These are phyloP conservation scores for Aelia acuminata DNA, from an alignment of 2,888 invertebrate species.

Conservation along the genomic window DNA sequence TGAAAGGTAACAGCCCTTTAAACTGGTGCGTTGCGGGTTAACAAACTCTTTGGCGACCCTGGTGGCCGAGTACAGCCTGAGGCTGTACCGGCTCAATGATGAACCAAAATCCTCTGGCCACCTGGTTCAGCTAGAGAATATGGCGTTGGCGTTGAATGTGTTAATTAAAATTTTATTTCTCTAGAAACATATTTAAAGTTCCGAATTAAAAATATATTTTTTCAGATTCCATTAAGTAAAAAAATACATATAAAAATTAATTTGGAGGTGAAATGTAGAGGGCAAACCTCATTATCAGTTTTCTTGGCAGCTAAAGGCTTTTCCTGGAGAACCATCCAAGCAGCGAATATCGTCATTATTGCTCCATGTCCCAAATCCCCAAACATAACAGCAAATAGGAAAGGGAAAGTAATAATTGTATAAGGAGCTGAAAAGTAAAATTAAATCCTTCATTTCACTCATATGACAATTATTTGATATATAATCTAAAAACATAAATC, in stretches of 20 bases:
- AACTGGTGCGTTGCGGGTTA: no score
- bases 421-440: slow-evolving; percentile 80
- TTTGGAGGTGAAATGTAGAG: background rate
- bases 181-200: no score
- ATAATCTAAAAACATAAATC: no score
- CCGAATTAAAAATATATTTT: no score
- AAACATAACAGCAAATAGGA: slow-evolving; percentile 98
- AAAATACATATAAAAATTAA: background rate
- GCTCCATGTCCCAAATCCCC: slow-evolving; percentile 97
- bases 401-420: slow-evolving; percentile 97
- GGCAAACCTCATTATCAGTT: slow-evolving; percentile 85
- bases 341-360: slow-evolving; percentile 91
- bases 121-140: no score
- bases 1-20: no score
- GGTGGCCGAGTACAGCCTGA: no score
- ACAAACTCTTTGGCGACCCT: no score
- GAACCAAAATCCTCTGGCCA: no score
- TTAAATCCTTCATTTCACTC: background rate
- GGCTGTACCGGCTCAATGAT: no score
- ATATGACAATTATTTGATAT: background rate
- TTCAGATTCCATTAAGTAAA: background rate
- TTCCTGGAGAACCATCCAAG: slow-evolving; percentile 96
- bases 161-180: no score
- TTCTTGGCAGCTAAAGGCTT: slow-evolving; percentile 90
- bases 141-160: no score